Base-by-base conservation (phyloP, 2,888 invertebrate species). In the Abscondita cerata region DNA sequence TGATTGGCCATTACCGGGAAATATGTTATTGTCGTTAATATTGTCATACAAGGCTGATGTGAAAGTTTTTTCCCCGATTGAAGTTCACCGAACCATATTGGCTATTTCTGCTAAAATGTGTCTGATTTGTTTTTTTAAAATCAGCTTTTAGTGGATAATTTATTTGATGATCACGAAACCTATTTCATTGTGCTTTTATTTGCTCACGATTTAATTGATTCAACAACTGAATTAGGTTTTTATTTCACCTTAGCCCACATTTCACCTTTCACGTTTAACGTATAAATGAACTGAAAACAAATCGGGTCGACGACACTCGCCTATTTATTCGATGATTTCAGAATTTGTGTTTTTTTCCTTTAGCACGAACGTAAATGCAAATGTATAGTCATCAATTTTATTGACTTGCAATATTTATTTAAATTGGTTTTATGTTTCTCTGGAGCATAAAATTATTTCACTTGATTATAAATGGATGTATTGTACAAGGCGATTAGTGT, bases 1-100 rank as follows among this genome's bases (percentile, higher is more conserved):
- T 25, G n/a, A 25, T 25, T 25, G 25, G 2, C 25, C 25, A 25
- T 25, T 4, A n/a, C 36, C 44, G 19, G 44, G 44, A 44, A 44
- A 44, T 41, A 16, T 41, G 19, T 44, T 44, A 44, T 44, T 11
- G 6, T 18, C 19, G n/a, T 18, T 18, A 44, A 18, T 9, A 18
- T 44, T 25, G 25, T 18, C 18, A 19, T 18, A 44, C 44, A 44
- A 44, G 44, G 44, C n/a, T 44, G 44, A n/a, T 44, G 44, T 44
- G 44, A 44, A 44, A 44, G 11, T 15, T 44, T 18, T 44, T 44
- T 44, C 19, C 3, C 16, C n/a, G 44, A 16, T 44, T 3, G 9
- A 44, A 44, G 18, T 16, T 44, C 18, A 44, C 18, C n/a, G 44
- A 44, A 44, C 44, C 44, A 19, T 18, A 41, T 41, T 13, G 12